Conservation (phyloP, 1,140 invertebrate species). For the Pseudobourletiella spinata region DNA sequence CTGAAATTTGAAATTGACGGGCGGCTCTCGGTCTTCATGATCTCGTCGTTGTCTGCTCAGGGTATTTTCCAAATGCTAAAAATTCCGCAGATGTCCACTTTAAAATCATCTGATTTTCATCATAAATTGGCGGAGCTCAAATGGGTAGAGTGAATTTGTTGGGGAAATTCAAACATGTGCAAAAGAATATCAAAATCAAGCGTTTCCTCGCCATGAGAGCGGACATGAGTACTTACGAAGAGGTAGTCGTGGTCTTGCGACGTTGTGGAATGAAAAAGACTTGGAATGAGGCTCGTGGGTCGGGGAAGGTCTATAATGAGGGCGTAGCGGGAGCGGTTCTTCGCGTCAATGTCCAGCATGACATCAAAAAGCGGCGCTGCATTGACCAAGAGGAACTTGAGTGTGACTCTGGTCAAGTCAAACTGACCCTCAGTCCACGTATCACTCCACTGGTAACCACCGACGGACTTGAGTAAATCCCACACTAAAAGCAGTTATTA, state of each 20-base stretch:
- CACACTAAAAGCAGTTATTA: too few species aligned
- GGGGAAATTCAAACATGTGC: too few species aligned
- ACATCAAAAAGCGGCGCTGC: conserved; percentile 28
- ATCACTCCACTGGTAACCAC: conserved; percentile 25
- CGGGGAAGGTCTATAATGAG: conserved; percentile 31
- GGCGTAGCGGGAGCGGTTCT: conserved; percentile 20
- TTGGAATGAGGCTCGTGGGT: conserved; percentile 29
- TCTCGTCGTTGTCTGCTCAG: neutral
- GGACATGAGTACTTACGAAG: too few species aligned
- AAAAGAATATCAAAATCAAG: too few species aligned
- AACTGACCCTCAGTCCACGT: conserved; percentile 26
- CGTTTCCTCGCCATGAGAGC: too few species aligned
- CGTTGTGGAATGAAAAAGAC: conserved; percentile 12
- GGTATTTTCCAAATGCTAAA: neutral
- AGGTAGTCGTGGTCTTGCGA: conserved; percentile 21
- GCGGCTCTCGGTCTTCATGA: neutral
- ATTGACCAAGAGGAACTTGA: conserved; percentile 18
- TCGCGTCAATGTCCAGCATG: conserved; percentile 29
- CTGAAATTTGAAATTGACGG: conserved; percentile 2
- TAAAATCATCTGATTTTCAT: too few species aligned
- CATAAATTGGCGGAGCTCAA: too few species aligned
- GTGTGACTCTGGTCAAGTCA: conserved; percentile 23
- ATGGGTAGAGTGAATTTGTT: too few species aligned
- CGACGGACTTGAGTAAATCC: conserved; percentile 20
- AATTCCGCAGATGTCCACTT: too few species aligned